Evolutionary conservation across 1,140 invertebrate species (phyloP), one percentile per base, ranked within the genome.

Genomic region (Pogonomyrmex barbatus): DNA sequence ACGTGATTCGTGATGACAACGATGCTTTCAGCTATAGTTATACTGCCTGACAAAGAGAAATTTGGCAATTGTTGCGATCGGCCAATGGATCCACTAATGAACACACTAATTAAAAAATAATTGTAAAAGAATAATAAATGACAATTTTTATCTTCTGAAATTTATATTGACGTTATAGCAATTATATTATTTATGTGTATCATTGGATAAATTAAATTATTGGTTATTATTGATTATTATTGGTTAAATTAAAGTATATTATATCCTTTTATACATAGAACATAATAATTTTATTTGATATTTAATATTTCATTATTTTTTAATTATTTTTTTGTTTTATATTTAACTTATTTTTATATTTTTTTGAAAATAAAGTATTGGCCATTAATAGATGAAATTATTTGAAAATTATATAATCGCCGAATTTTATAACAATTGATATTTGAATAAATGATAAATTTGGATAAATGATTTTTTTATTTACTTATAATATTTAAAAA

Each of bases 341-440:
- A 17, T 5, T 24, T n/a, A 14, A 50, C 36, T n/a, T n/a, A n/a
- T n/a, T n/a, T n/a, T n/a, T 60, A 9, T 45, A 58, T 47, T 60
- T 45, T 39, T 5, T 42, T 17, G 24, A 60, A 6, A 30, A 33
- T 9, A 2, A 2, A 70, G n/a, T 10, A 4, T 52, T 52, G 47
- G 14, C 3, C n/a, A 24, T 54, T 60, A 45, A 76, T 42, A 14
- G 24, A 77, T 62, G 30, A 30, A 62, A 47, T 77, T 62, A 62
- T 2, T 4, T 14, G 9, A 39, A 73, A 39, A 33, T 62, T 17
- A 12, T 60, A 33, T 8, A 47, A 77, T 62, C 39, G 24, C 10
- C 2, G 56, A 33, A 33, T 60, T 77, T 77, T 8, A 52, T 14
- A 36, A 14, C 2, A 47, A 33, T 33, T 62, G 56, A 33, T 2